phyloP scores from a whole-genome alignment of 2,888 invertebrate genomes.

The Xanthorhoe designata region DNA sequence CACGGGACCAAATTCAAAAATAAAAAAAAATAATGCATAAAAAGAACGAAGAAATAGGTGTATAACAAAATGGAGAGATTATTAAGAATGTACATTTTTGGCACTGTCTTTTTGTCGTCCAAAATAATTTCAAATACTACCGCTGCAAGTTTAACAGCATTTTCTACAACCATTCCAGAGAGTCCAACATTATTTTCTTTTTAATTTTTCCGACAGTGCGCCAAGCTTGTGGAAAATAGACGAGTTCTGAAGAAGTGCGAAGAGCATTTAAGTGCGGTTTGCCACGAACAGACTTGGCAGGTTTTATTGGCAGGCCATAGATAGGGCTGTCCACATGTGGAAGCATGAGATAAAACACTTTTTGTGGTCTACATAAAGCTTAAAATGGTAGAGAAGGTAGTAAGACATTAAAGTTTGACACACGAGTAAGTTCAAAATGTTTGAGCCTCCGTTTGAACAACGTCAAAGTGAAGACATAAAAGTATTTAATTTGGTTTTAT shows the following conservation, averaged over 20 bases:
- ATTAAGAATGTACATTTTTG: neutral
- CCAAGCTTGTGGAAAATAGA: conserved; percentile 39
- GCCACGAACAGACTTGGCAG: conserved; percentile 46
- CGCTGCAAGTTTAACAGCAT: neutral
- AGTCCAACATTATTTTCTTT: conserved; percentile 42
- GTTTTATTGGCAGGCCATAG: conserved; percentile 45
- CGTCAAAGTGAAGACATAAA: neutral
- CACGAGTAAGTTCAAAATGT: conserved; percentile 12
- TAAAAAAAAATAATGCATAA: no score
- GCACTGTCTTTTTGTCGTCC: neutral
- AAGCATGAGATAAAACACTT: conserved; percentile 7
- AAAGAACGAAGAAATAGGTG: no score
- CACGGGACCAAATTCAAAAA: no score
- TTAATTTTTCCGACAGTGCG: conserved; percentile 49
- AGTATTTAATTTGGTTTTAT: neutral
- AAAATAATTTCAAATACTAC: neutral
- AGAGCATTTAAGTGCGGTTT: conserved; percentile 58
- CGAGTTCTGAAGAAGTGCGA: conserved; percentile 52
- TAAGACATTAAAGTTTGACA: conserved; percentile 12
- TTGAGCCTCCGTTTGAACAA: conserved; percentile 1
- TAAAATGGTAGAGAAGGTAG: conserved; percentile 1
- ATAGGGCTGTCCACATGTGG: conserved; percentile 45
- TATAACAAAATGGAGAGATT: no score
- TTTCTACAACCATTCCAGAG: neutral
- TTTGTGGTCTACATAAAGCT: conserved; percentile 14